Base-by-base conservation (phyloP, 2,888 invertebrate species). In the Scelioninae gen. 1 region DNA sequence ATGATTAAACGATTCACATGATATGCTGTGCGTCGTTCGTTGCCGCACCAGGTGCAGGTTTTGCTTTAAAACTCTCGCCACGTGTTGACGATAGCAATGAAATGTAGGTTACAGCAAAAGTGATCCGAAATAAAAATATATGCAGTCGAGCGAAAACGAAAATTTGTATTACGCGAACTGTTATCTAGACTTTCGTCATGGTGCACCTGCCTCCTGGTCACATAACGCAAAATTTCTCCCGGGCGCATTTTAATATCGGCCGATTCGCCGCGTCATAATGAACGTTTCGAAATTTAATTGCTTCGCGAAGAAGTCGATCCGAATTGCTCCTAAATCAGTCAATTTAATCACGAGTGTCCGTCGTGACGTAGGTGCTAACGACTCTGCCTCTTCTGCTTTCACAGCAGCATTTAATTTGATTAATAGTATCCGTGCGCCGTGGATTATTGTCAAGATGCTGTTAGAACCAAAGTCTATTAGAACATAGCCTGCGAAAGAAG, bases 61-160 rank as follows among this genome's bases (percentile, higher is more conserved):
- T 82, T 56, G 76, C 79, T 80, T 76, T 49, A 76, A 62, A 80
- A n/a, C 75, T 56, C 78, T 75, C 82, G 63, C 78, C 74, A 62
- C 74, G 72, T 78, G 58, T 75, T 53, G 62, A 32, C 68, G 62
- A 76, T 75, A 53, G 75, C 63, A 53, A 71, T 65, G 81, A 71
- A 80, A 83, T 75, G 79, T 83, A 55, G 76, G 75, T 83, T 83
- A 71, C 31, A 45, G 29, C 53, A 58, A 80, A 80, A 79, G 71
- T 80, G 63, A 51, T 31, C 38, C 63, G 49, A 31, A 60, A 60
- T 63, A 55, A 74, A 72, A 74, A 29, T 40, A 69, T 47, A n/a
- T n/a, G n/a, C n/a, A n/a, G n/a, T 29, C 55, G 11, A 11, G 1
- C 32, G 63, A 38, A 49, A 58, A 66, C 49, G 47, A 51, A 65